Evolutionary conservation across 2,113 vertebrate species (phyloP), one percentile per base, ranked within the genome.

Genomic region (Oncorhynchus tshawytscha): DNA sequence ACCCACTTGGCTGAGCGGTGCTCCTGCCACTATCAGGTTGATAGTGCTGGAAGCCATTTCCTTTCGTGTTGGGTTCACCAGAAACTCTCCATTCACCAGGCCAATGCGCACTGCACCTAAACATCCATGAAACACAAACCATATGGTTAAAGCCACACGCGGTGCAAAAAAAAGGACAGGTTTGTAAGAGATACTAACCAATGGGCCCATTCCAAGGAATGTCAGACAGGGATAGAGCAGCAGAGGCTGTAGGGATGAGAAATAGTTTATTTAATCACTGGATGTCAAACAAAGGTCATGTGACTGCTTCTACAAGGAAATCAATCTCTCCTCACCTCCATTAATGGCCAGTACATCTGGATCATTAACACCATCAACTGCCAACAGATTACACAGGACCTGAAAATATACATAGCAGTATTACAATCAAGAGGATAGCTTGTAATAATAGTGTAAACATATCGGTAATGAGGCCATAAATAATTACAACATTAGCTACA

Each of bases 141-240:
- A 24, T 22, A 51, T 15, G n/a, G 45, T 22, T 24, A 71, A 31
- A 77, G 7, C 49, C 18, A 51, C 0, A 71, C 22, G 6, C 11
- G 1, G 15, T 54, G 24, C 15, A 59, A 11, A 67, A 3, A 59
- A 5, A 24, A 16, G 20, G 3, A 59, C 4, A 74, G 20, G 25
- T 9, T 7, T 13, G 7, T 39, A 25, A 20, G 29, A 68, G 67
- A 65, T 66, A 76, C 93, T 93, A 87, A 99, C 98, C 97, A 80
- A 99, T 81, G 62, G 97, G 97, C 77, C 97, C 98, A 76, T 97
- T 92, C 98, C 98, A 99, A 16, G 98, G 98, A 90, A 99, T 98
- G 90, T 99, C 97, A 72, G 98, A 99, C 70, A 99, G 88, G 0
- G 97, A 92, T 70, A 99, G 95, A 27, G 98, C 97, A 76, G 95